Evolutionary conservation across 2,888 invertebrate species (phyloP).

Genomic region (Drosophila macrospina): DNA sequence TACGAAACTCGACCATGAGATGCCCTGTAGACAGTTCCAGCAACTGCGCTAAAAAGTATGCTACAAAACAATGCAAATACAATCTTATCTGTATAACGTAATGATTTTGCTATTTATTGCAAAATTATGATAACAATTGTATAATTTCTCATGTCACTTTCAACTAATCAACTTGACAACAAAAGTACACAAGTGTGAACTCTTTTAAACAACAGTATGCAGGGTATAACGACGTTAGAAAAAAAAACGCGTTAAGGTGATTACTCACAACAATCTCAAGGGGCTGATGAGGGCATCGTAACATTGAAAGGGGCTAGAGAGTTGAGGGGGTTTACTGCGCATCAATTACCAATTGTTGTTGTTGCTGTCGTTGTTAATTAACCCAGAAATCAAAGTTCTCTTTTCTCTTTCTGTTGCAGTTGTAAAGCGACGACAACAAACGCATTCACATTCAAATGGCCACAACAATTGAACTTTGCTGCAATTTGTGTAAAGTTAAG

Average conservation of each 20-base stretch:
- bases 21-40: neutral
- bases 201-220: neutral
- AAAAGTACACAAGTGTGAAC: neutral
- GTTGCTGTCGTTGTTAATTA: constrained; percentile 60
- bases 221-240: constrained; percentile 21
- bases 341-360: constrained; percentile 76
- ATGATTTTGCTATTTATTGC: constrained; percentile 7
- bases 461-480: constrained; percentile 53
- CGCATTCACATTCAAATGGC: constrained; percentile 34
- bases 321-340: constrained; percentile 34
- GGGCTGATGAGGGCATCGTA: neutral
- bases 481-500: constrained; percentile 25
- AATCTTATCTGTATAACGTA: constrained; percentile 11
- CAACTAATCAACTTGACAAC: constrained; percentile 16
- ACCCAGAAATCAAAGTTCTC: constrained; percentile 62
- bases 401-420: constrained; percentile 27
- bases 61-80: constrained; percentile 1
- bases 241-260: constrained; percentile 53
- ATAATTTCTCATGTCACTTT: neutral
- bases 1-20: neutral
- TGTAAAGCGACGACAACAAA: neutral
- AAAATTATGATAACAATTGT: constrained; percentile 8
- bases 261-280: constrained; percentile 32
- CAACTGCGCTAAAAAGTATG: constrained; percentile 14
- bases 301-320: neutral